Evolutionary conservation across 2,888 invertebrate genomes (phyloP).

Genomic region (Mythimna vitellina): DNA sequence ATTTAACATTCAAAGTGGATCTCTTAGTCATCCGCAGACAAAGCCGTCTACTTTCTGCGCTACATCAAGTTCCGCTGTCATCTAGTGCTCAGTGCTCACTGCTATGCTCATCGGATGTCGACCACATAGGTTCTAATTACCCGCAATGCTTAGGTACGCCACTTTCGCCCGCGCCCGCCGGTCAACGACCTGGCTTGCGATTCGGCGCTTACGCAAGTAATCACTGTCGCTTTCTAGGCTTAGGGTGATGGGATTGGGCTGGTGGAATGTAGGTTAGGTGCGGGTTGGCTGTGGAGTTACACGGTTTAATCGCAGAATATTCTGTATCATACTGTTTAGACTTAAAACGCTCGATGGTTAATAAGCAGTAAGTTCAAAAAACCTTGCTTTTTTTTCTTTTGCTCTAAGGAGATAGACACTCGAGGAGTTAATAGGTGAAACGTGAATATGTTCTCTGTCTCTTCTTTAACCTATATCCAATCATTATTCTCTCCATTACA

Average conservation of each 20-base stretch:
- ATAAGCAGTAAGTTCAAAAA: too few relatives aligned
- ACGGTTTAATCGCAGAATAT: not conserved
- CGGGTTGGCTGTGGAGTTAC: slow-evolving; percentile 1
- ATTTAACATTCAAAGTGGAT: slow-evolving; percentile 15
- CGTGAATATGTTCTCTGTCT: not conserved
- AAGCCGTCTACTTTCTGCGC: slow-evolving; percentile 39
- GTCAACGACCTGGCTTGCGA: slow-evolving; percentile 79
- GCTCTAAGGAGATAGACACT: too few relatives aligned
- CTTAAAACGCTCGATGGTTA: too few relatives aligned
- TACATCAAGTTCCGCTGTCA: slow-evolving; percentile 33
- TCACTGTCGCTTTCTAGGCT: slow-evolving; percentile 88
- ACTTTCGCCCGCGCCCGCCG: slow-evolving; percentile 82
- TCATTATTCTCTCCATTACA: not conserved
- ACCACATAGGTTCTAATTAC: slow-evolving; percentile 73
- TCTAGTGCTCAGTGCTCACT: slow-evolving; percentile 39
- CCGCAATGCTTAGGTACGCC: slow-evolving; percentile 72
- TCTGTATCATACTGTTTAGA: not conserved
- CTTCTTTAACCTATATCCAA: not conserved
- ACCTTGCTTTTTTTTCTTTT: too few relatives aligned
- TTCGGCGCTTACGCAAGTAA: slow-evolving; percentile 86
- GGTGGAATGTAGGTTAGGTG: slow-evolving; percentile 23
- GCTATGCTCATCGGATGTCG: slow-evolving; percentile 48
- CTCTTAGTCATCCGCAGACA: slow-evolving; percentile 14
- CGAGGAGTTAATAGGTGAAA: too few relatives aligned
- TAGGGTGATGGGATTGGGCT: slow-evolving; percentile 64